Percentiles rank a stretch among this genome's conserved stretches.
These are phyloP conservation scores for Meandrina meandrites DNA, from an alignment of 92 coral and sea anemone species.

Conservation along the genomic window DNA sequence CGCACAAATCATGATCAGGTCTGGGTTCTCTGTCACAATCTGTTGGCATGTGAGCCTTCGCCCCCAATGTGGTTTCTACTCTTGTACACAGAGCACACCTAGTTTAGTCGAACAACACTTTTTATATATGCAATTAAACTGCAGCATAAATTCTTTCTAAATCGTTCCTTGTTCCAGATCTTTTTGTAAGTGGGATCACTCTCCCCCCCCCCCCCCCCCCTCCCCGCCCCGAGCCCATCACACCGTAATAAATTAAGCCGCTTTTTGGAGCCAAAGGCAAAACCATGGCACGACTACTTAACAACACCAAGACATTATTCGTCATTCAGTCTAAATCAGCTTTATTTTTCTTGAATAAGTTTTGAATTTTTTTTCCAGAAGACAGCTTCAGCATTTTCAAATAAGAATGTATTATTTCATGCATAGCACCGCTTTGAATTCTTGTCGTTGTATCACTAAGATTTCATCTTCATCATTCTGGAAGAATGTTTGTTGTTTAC, in stretches of 20 bases:
- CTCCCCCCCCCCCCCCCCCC: no score
- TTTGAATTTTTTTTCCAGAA: neutral
- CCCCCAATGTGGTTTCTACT: neutral
- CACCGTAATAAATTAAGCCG: neutral
- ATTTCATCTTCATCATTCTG: neutral
- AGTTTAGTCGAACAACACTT: neutral
- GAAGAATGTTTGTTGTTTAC: constrained; percentile 19
- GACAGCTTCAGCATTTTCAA: neutral
- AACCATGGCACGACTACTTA: neutral
- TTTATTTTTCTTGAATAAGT: neutral
- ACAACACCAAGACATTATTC: neutral
- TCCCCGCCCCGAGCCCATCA: no score
- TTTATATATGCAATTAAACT: neutral
- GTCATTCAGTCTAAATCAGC: neutral
- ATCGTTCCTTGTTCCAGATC: neutral
- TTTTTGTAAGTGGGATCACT: no score
- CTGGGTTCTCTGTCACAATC: neutral
- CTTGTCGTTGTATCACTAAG: neutral
- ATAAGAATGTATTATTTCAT: neutral
- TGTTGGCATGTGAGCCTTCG: neutral
- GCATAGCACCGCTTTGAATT: neutral
- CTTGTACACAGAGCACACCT: neutral
- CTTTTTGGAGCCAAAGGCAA: neutral
- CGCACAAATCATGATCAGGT: neutral
- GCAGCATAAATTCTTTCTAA: neutral